Evolutionary conservation across 2,113 vertebrate genomes (phyloP), one percentile per base, ranked within the genome.

Genomic region (Petrocephalus zakoni): DNA sequence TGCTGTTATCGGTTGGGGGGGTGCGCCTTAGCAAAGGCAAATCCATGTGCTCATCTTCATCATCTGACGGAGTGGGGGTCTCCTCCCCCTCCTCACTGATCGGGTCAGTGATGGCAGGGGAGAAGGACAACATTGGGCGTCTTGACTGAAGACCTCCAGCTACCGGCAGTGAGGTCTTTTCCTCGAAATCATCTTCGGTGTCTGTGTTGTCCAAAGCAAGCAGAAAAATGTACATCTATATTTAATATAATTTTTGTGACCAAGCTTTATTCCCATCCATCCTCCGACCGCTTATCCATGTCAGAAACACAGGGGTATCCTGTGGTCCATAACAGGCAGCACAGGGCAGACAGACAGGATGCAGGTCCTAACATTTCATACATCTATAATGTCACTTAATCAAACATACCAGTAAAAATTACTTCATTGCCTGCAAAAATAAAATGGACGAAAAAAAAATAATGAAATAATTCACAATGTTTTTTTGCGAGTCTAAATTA

Each of bases 51-150:
- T 94, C 95, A 10, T 97, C 97, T 89, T 97, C 97, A 8, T 97
- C 96, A 2, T 98, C 97, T 0, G 97, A 98, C 92, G 98, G 97
- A 92, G 97, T 94, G 0, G 97, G 97, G 0, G 97, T 98, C 91
- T 97, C 95, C 0, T 90, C 94, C 51, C 96, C 96, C 0, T 94
- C 95, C 2, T 95, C 95, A 0, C 97, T 98, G 89, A 6, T 96
- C 96, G 53, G 93, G 92, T 96, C 95, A 21, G 94, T 96, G 87
- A 97, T 98, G 6, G 92, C 92, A 0, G 97, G 98, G 1, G 97
- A 97, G 0, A 95, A 96, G 6, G 97, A 98, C 0, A 95, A 96
- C 88, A 95, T 95, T 86, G 97, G 96, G 5, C 95, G 96, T 68
- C 96, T 96, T 46, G 94, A 94, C 87, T 97, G 96, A 0, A 91